These are phyloP conservation scores for Bombus huntii DNA, from an alignment of 1,140 invertebrate genomes.

Conservation along the genomic window DNA sequence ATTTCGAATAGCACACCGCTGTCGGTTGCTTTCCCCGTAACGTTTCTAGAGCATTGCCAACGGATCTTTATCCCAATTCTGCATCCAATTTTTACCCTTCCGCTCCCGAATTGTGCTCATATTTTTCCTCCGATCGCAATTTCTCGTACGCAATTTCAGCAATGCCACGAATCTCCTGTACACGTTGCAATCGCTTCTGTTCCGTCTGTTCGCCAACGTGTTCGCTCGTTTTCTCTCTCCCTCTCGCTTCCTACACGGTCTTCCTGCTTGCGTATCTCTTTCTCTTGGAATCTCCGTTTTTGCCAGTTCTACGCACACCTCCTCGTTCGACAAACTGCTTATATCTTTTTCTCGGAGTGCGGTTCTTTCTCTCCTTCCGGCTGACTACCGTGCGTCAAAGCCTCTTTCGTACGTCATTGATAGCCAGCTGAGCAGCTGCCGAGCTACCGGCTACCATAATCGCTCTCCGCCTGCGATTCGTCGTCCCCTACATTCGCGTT, in stretches of 20 bases:
- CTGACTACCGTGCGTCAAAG: constrained; percentile 39
- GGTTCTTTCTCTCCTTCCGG: not conserved
- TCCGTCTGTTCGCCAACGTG: not conserved
- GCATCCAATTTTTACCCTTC: not conserved
- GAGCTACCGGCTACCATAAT: constrained; percentile 46
- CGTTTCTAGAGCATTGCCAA: not conserved
- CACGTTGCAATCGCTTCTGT: not conserved
- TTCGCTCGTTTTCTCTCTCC: not conserved
- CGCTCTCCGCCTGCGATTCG: constrained; percentile 24
- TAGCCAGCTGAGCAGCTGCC: constrained; percentile 48
- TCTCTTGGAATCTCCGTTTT: not conserved
- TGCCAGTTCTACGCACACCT: not conserved
- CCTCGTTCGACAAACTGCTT: not conserved
- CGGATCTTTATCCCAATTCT: not conserved
- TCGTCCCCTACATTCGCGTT: constrained; percentile 2
- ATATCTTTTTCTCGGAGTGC: not conserved
- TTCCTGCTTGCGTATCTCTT: not conserved
- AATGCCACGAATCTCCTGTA: not conserved
- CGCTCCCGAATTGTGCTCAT: not conserved
- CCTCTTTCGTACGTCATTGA: constrained; percentile 44
- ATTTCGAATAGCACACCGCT: too few species aligned
- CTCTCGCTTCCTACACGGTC: not conserved
- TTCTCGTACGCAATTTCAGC: not conserved
- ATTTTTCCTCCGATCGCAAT: not conserved
- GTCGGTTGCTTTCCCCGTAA: too few species aligned